Evolutionary conservation across 1,140 invertebrate genomes (phyloP).

Genomic region (Diachasma alloeum): DNA sequence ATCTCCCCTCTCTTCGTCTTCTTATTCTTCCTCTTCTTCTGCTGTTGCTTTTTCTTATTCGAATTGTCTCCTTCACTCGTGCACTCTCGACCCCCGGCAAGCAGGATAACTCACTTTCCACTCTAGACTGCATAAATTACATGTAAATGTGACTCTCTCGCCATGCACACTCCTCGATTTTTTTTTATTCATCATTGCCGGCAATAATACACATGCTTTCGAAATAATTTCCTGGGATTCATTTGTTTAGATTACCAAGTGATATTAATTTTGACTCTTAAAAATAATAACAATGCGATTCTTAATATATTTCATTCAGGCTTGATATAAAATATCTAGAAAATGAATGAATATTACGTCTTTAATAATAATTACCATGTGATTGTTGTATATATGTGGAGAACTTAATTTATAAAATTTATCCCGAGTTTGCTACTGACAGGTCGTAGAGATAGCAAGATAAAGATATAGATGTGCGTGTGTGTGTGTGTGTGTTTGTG

Average conservation of each 20-base stretch:
- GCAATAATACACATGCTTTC: background rate
- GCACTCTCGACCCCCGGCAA: conserved; percentile 15
- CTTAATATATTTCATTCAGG: too few species aligned
- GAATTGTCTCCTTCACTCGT: conserved; percentile 12
- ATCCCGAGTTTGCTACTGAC: background rate
- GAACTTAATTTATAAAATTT: background rate
- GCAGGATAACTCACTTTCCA: conserved; percentile 55
- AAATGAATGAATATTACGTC: too few species aligned
- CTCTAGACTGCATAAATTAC: conserved; percentile 50
- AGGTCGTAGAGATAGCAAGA: conserved; percentile 3
- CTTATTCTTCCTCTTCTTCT: conserved; percentile 2
- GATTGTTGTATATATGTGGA: too few species aligned
- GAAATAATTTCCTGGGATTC: background rate
- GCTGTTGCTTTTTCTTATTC: background rate
- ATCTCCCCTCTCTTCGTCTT: background rate
- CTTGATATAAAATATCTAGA: too few species aligned
- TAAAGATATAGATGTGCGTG: conserved; percentile 32
- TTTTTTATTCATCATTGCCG: background rate
- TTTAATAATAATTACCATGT: too few species aligned
- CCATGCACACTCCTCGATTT: background rate
- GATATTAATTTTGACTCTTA: background rate
- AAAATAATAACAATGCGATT: background rate
- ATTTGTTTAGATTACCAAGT: background rate
- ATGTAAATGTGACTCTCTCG: conserved; percentile 43
- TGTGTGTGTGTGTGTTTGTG: too few species aligned